Evolutionary conservation across 2,113 vertebrate genomes (phyloP).

Genomic region (Mirounga angustirostris): DNA sequence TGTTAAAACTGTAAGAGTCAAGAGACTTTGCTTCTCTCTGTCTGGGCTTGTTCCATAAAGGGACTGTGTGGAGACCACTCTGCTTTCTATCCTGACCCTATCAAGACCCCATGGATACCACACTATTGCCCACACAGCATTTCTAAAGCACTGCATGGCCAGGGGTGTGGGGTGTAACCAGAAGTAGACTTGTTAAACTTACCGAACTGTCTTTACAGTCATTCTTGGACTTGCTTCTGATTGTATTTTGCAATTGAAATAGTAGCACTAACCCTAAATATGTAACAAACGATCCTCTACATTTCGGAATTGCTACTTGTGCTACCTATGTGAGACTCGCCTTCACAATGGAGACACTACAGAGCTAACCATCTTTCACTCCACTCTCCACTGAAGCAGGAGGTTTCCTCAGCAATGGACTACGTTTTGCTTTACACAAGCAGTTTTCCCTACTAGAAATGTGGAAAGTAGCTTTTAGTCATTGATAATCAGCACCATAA

Average conservation of each 20-base stretch:
- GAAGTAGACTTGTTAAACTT: background rate
- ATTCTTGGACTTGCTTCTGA: background rate
- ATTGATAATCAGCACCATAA: background rate
- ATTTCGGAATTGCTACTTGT: background rate
- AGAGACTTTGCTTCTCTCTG: background rate
- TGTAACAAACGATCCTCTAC: background rate
- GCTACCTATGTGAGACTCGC: background rate
- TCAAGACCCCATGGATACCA: background rate
- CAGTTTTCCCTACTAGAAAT: slow-evolving; percentile 4
- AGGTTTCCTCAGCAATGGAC: background rate
- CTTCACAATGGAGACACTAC: background rate
- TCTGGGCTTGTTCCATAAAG: background rate
- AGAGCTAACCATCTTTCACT: background rate
- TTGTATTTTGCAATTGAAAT: background rate
- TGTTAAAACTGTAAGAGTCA: background rate
- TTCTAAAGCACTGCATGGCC: background rate
- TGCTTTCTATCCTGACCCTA: background rate
- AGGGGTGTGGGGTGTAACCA: background rate
- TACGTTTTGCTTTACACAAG: background rate
- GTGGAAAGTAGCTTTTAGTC: background rate
- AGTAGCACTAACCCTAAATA: background rate
- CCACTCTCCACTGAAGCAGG: background rate
- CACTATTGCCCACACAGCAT: background rate
- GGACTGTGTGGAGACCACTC: background rate
- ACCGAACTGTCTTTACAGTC: background rate